phyloP scores from a whole-genome alignment of 2,888 invertebrate species.

The Ceratothoa steindachneri region DNA sequence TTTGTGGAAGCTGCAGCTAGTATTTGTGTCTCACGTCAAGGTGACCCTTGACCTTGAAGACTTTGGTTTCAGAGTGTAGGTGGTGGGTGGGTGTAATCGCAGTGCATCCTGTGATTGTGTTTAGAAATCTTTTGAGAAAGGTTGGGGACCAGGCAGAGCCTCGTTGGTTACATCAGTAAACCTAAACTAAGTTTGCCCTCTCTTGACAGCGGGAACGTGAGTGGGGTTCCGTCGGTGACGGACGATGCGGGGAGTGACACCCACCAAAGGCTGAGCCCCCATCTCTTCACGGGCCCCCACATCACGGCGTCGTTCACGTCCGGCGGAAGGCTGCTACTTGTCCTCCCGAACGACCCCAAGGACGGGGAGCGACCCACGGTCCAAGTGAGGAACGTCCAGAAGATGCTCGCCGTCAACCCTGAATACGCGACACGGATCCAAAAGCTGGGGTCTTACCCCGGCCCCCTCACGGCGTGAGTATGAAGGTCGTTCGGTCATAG shows the following conservation, averaged over 20 bases:
- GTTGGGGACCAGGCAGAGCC: too few species aligned
- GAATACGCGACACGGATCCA: slow-evolving; percentile 7
- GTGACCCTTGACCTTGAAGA: too few species aligned
- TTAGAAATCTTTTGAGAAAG: too few species aligned
- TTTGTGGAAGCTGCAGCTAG: too few species aligned
- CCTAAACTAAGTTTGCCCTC: too few species aligned
- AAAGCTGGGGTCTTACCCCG: slow-evolving; percentile 35
- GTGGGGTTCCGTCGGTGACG: slow-evolving; percentile 32
- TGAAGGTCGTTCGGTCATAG: too few species aligned
- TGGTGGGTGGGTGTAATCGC: too few species aligned
- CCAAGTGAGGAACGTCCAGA: slow-evolving; percentile 31
- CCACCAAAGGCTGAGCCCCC: slow-evolving; percentile 73
- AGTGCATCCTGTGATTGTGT: too few species aligned
- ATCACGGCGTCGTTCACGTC: slow-evolving; percentile 51
- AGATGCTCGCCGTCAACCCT: slow-evolving; percentile 25
- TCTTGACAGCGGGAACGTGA: slow-evolving; percentile 37
- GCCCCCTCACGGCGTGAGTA: slow-evolving; percentile 41
- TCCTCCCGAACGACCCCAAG: slow-evolving; percentile 71
- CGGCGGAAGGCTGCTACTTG: slow-evolving; percentile 67
- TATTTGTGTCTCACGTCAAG: too few species aligned
- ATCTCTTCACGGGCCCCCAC: slow-evolving; percentile 78
- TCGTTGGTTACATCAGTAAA: too few species aligned
- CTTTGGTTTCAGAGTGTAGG: too few species aligned
- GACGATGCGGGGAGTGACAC: slow-evolving; percentile 22
- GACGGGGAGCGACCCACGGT: slow-evolving; percentile 65